Evolutionary conservation across 2,113 vertebrate species (phyloP).

Genomic region (Neopipo cinnamomea): DNA sequence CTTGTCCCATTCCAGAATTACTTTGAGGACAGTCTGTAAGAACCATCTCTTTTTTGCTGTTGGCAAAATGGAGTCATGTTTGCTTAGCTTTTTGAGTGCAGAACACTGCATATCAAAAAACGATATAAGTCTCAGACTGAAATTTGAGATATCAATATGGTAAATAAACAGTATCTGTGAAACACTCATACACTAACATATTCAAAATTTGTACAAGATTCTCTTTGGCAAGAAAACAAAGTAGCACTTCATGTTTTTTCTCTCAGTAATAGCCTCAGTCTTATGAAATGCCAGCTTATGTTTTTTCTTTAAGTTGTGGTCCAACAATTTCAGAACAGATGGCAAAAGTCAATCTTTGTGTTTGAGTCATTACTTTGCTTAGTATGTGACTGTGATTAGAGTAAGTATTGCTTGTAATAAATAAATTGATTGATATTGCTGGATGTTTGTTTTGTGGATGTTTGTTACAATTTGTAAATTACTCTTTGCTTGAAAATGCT

Average conservation of each 20-base stretch:
- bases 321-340: slow-evolving; percentile 54
- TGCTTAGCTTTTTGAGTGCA: background rate
- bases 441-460: background rate
- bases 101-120: background rate
- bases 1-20: background rate
- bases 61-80: background rate
- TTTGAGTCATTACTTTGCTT: background rate
- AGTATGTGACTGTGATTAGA: slow-evolving; percentile 2
- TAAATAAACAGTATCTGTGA: slow-evolving; percentile 25
- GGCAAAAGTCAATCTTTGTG: background rate
- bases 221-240: slow-evolving; percentile 26
- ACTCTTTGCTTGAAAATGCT: background rate
- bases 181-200: background rate
- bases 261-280: slow-evolving; percentile 1
- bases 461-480: background rate
- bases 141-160: background rate
- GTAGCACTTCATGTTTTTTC: slow-evolving; percentile 50
- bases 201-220: background rate
- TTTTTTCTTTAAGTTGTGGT: background rate
- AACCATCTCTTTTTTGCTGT: background rate
- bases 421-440: background rate
- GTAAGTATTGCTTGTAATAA: background rate
- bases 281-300: slow-evolving; percentile 45
- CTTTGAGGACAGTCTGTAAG: background rate
- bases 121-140: background rate